These are phyloP conservation scores for Cyanoderma ruficeps DNA, from an alignment of 2,113 vertebrate genomes.

Conservation along the genomic window DNA sequence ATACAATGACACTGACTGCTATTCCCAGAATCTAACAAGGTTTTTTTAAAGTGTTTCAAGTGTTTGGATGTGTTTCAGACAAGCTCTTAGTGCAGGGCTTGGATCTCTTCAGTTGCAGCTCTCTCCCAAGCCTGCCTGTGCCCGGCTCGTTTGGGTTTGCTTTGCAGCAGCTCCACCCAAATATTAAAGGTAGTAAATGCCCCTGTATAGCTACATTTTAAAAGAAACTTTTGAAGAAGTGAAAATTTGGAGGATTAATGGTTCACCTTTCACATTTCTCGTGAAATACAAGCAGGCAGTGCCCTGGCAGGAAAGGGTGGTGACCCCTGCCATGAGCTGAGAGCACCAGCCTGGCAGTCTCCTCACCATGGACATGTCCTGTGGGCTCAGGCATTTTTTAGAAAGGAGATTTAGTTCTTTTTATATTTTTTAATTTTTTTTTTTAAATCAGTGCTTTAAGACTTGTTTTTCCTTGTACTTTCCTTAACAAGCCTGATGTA, in stretches of 20 bases:
- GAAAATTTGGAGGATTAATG: fast-evolving
- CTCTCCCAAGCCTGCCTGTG: neutral
- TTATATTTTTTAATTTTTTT: neutral
- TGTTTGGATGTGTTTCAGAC: neutral
- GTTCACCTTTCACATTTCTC: fast-evolving
- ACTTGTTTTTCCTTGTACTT: neutral
- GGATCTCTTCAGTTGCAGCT: fast-evolving
- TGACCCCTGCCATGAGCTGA: neutral
- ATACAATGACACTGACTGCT: neutral
- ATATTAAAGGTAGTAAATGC: too few species aligned
- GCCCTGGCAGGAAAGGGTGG: neutral
- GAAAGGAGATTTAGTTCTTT: neutral
- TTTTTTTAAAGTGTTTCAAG: neutral
- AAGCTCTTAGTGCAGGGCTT: neutral
- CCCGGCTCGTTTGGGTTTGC: neutral
- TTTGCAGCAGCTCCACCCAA: neutral
- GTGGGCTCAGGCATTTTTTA: too few species aligned
- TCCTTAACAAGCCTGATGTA: neutral
- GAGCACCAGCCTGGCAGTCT: neutral
- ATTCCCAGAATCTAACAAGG: neutral
- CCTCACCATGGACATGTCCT: neutral
- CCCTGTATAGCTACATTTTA: neutral
- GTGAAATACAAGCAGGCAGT: neutral
- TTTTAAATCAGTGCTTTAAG: neutral
- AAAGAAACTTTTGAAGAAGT: neutral